Conservation (phyloP, 2,113 vertebrate species). For the Pygoscelis antarcticus region DNA sequence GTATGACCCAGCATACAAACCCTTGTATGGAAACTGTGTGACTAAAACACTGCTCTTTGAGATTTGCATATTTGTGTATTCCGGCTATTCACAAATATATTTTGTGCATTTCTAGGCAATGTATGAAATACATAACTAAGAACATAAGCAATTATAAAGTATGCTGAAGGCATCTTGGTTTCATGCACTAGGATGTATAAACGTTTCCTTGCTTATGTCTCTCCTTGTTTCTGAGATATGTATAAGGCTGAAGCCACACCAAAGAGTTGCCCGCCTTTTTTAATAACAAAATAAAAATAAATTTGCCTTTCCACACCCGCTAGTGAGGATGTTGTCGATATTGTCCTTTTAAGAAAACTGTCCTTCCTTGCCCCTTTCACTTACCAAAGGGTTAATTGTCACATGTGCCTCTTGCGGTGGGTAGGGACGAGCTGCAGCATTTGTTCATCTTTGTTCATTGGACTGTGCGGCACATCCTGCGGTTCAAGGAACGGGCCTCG, state of each 20-base stretch:
- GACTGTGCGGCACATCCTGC: neutral
- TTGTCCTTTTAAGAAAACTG: neutral
- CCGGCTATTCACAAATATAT: neutral
- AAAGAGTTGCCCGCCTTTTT: neutral
- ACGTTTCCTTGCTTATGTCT: neutral
- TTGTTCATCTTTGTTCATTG: neutral
- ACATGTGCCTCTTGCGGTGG: neutral
- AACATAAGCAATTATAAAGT: neutral
- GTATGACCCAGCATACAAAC: neutral
- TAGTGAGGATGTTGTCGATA: neutral
- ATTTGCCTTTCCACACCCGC: neutral
- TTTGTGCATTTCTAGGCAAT: neutral
- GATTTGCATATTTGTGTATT: neutral
- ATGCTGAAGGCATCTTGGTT: neutral
- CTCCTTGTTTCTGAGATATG: neutral
- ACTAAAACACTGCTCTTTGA: neutral
- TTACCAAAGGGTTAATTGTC: neutral
- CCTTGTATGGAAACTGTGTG: neutral
- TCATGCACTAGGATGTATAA: neutral
- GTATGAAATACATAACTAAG: neutral
- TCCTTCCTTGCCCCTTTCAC: neutral
- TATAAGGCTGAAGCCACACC: neutral
- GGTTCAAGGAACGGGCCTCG: neutral
- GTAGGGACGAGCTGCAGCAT: neutral
- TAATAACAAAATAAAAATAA: neutral